Base-by-base conservation (phyloP, 2,888 invertebrate genomes). In the Fabriciana adippe region DNA sequence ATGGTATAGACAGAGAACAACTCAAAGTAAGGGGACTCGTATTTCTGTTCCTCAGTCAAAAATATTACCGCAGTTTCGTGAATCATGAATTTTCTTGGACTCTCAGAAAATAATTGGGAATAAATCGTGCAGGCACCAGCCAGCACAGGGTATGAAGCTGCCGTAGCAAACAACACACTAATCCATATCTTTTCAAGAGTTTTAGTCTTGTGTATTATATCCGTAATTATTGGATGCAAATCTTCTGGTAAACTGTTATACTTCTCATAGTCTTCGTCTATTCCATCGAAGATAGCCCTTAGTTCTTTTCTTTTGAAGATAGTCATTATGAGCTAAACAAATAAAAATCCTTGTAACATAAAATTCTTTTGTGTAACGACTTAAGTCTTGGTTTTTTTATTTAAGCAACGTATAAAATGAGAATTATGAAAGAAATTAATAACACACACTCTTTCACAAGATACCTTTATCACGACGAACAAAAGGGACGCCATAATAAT, bases 1-100 rank as follows among this genome's bases (percentile, higher is more conserved):
- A 66, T 6, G 11, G 47, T 55, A 48, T 77, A 78, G 1, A 66
- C 47, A 31, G 68, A 67, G 5, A 73, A 47, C 0, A 74, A 55
- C 55, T 78, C 75, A 55, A 71, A 78, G 15, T 69, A 73, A 0
- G 78, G 78, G 5, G 66, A 67, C 6, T 71, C 57, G 21, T 75
- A 76, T 15, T 72, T 71, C 48, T 70, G 31, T 26, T 76, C 76
- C 6, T 70, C 67, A 0, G 72, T 56, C 11, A 75, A 53, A 26
- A 66, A 64, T 41, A 74, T 61, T 3, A 75, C 1, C 0, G 56
- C 45, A 6, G 64, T 55, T 26, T 78, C 76, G 31, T 78, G 78
- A 1, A 77, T 54, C 76, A 78, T 73, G 62, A 66, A 74, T 54
- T 69, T 67, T 51, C 61, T 73, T 0, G 75, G 76, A 6, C 71